Conservation (phyloP, 2,113 vertebrate species). For the Himantopus leucocephalus region DNA sequence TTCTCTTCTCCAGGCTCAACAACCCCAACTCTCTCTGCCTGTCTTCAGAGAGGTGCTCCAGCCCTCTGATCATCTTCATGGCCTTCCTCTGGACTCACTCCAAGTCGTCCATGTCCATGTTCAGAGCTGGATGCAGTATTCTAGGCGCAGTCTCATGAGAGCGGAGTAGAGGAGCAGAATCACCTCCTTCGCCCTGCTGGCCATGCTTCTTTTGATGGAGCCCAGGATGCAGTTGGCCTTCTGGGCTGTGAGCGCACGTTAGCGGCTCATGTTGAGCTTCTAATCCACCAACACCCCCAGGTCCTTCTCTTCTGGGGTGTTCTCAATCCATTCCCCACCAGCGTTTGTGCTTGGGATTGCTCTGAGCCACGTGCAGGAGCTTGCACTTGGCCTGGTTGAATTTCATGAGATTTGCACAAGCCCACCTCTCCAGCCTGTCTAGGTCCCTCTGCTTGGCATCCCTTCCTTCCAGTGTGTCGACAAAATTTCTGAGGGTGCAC, state of each 20-base stretch:
- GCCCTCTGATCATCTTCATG: not conserved
- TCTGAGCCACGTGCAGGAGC: not conserved
- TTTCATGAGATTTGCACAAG: not conserved
- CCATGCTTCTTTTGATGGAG: not conserved
- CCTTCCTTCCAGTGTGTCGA: not conserved
- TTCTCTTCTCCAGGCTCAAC: not conserved
- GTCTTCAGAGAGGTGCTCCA: not conserved
- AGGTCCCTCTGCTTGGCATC: not conserved
- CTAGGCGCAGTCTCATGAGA: no score
- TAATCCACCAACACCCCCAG: not conserved
- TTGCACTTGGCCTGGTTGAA: not conserved
- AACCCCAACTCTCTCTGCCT: not conserved
- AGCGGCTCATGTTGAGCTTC: not conserved
- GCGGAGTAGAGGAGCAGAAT: no score
- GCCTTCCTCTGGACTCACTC: no score
- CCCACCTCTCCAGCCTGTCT: not conserved
- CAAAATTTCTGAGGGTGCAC: not conserved
- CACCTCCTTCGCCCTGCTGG: no score
- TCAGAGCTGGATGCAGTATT: not conserved
- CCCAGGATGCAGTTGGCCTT: not conserved
- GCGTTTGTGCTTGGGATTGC: not conserved
- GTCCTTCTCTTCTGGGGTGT: not conserved
- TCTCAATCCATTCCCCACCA: not conserved
- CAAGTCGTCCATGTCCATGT: no score
- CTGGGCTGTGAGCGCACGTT: not conserved